These are phyloP conservation scores for Cyphomyrus plagiostoma DNA, from an alignment of 2,113 vertebrate species.

Conservation along the genomic window DNA sequence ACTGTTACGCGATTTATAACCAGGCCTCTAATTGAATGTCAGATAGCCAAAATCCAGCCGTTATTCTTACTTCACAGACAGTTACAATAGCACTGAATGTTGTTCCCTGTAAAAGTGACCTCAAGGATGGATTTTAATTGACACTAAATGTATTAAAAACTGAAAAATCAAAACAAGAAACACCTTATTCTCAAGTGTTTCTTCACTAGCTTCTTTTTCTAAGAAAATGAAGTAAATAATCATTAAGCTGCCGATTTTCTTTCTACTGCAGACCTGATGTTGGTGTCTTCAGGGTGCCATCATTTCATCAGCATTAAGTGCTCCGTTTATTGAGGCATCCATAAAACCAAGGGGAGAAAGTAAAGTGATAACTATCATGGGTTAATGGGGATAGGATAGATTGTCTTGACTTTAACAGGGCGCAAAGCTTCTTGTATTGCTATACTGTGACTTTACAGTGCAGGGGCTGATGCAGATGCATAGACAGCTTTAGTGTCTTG, in stretches of 20 bases:
- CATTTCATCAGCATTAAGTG: constrained; percentile 25
- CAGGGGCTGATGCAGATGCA: constrained; percentile 20
- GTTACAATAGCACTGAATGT: not conserved
- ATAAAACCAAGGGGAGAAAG: constrained; percentile 26
- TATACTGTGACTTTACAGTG: constrained; percentile 13
- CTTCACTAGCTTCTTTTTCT: not conserved
- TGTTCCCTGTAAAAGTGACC: not conserved
- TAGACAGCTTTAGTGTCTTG: constrained; percentile 30
- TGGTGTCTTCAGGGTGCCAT: constrained; percentile 22
- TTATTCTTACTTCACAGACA: not conserved
- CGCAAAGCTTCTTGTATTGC: constrained; percentile 17
- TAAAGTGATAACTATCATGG: constrained; percentile 18
- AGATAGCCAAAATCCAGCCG: not conserved
- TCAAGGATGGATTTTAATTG: not conserved
- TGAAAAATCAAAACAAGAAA: not conserved
- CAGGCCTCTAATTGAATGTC: not conserved
- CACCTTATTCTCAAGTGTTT: not conserved
- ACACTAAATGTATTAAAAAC: not conserved
- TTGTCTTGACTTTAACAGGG: constrained; percentile 22
- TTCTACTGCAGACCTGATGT: constrained; percentile 12
- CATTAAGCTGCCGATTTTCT: not conserved
- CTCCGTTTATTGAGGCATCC: constrained; percentile 30
- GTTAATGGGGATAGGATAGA: constrained; percentile 23
- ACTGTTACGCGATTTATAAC: not conserved
- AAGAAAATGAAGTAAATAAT: not conserved